Conservation (phyloP, 2,797 vertebrate genomes). For the Halcyon smyrnensis region DNA sequence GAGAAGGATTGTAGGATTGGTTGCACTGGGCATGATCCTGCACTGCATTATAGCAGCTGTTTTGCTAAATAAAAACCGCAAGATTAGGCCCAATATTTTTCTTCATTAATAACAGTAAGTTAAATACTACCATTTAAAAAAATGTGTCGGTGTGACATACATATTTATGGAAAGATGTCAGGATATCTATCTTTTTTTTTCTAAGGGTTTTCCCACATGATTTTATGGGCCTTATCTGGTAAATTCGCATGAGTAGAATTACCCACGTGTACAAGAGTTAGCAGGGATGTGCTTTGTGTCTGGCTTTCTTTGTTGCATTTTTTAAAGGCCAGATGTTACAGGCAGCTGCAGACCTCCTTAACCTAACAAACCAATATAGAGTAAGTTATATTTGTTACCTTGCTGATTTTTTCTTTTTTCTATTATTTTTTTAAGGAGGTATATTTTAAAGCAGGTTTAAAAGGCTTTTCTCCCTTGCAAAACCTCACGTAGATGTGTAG, state of each 20-base stretch:
- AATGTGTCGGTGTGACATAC: accelerated
- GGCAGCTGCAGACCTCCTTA: neutral
- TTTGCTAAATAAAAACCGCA: neutral
- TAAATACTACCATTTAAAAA: neutral
- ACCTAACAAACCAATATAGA: neutral
- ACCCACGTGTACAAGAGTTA: neutral
- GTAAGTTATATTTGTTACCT: neutral
- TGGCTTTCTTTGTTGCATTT: neutral
- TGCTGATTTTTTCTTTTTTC: too few relatives aligned
- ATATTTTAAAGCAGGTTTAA: neutral
- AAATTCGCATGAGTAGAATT: neutral
- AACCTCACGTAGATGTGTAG: too few relatives aligned
- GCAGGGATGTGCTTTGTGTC: neutral
- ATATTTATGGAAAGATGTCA: neutral
- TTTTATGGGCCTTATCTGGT: neutral
- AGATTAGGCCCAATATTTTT: neutral
- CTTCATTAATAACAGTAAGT: neutral
- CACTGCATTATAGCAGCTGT: neutral
- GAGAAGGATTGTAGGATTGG: neutral
- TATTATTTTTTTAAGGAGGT: neutral
- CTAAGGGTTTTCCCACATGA: neutral
- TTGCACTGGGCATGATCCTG: neutral
- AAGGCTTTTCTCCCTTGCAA: neutral
- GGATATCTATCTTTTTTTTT: neutral
- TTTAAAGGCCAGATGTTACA: neutral